These are phyloP conservation scores for Thymelicus sylvestris DNA, from an alignment of 2,888 invertebrate species.

Conservation along the genomic window DNA sequence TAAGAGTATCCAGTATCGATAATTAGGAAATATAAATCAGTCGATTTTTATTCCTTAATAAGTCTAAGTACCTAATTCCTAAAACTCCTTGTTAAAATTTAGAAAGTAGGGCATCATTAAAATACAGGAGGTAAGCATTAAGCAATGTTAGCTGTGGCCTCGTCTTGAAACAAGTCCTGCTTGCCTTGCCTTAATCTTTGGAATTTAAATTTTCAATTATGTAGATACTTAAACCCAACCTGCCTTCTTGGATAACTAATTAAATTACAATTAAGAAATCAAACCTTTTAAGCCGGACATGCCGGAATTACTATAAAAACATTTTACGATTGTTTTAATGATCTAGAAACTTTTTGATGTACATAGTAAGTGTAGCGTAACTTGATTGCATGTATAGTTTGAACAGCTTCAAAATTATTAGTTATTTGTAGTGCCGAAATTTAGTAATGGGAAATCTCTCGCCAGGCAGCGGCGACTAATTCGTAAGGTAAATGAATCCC, in stretches of 20 bases:
- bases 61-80: background rate
- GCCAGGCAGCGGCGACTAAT: too few relatives aligned
- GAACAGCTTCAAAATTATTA: too few relatives aligned
- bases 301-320: too few relatives aligned
- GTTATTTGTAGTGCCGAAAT: too few relatives aligned
- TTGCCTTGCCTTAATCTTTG: conserved; percentile 7
- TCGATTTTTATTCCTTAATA: background rate
- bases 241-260: background rate
- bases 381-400: too few relatives aligned
- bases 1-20: too few relatives aligned
- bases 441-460: too few relatives aligned
- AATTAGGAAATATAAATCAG: background rate
- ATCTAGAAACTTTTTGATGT: too few relatives aligned
- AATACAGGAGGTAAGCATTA: conserved; percentile 12
- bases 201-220: conserved; percentile 3
- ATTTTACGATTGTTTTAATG: too few relatives aligned
- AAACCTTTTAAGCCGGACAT: background rate
- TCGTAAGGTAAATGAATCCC: too few relatives aligned
- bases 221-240: background rate
- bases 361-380: too few relatives aligned
- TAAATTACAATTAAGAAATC: background rate
- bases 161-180: conserved; percentile 14
- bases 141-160: background rate
- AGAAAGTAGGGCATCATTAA: conserved; percentile 19
- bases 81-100: background rate